Conservation (phyloP, 2,797 vertebrate genomes). For the Necrosyrtes monachus region DNA sequence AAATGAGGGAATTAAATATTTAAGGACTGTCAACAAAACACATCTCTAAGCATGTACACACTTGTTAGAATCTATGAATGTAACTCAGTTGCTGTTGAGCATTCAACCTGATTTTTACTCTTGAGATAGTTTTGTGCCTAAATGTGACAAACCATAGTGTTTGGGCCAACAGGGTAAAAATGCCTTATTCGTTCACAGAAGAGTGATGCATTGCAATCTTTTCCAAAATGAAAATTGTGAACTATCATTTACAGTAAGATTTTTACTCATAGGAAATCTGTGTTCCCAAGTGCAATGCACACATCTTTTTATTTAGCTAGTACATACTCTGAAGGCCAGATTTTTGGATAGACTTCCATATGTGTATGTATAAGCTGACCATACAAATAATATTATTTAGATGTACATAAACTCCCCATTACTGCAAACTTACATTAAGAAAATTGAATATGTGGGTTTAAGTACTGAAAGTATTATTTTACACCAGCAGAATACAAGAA, state of each 20-base stretch:
- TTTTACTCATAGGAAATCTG: not conserved
- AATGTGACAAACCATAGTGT: not conserved
- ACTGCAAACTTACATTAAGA: not conserved
- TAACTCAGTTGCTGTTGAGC: not conserved
- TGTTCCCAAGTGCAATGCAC: not conserved
- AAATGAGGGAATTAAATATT: not conserved
- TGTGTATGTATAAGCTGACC: fast-evolving
- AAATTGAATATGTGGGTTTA: not conserved
- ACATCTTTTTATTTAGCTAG: not conserved
- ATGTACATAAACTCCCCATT: not conserved
- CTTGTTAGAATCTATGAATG: not conserved
- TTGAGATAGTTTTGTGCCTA: not conserved
- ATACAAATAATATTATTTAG: not conserved
- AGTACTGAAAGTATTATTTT: not conserved
- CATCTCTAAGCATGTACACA: not conserved
- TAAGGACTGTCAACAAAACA: not conserved
- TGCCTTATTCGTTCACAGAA: not conserved
- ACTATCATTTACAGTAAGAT: not conserved
- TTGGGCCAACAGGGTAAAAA: not conserved
- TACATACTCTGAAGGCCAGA: not conserved
- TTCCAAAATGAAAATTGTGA: not conserved
- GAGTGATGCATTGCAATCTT: not conserved
- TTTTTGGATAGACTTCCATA: not conserved
- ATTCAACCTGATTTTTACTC: not conserved
- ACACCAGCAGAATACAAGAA: not conserved